A percentile compares a stretch with the other conserved stretches of the same genome.
Conservation (phyloP, 1,140 invertebrate species). For the Neodiprion pinetum region DNA sequence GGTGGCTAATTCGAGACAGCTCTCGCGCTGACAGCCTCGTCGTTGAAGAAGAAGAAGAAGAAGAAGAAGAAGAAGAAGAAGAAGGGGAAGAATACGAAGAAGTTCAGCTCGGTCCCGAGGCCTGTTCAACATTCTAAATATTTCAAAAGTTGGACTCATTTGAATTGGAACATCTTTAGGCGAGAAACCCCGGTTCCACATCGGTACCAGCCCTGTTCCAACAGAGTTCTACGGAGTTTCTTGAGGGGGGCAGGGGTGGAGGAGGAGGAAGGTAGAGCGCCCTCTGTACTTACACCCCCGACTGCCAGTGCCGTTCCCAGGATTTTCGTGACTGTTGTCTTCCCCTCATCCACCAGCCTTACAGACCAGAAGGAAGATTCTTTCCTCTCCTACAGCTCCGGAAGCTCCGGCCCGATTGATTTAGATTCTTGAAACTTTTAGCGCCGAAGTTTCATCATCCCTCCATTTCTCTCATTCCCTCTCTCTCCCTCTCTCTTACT, state of each 20-base stretch:
- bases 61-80: constrained; percentile 19
- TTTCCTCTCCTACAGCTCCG: constrained; percentile 26
- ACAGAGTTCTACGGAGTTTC: constrained; percentile 25
- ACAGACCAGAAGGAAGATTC: background rate
- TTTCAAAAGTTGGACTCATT: constrained; percentile 49
- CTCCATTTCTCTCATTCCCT: constrained; percentile 8
- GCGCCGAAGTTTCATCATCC: constrained; percentile 19
- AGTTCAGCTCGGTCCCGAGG: constrained; percentile 2
- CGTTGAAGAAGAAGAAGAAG: background rate
- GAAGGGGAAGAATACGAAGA: constrained; percentile 11
- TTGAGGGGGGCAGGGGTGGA: background rate
- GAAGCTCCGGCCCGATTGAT: constrained; percentile 34
- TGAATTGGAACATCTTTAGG: constrained; percentile 46
- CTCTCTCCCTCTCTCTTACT: background rate
- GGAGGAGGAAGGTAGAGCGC: background rate
- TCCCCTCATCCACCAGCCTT: too few relatives aligned
- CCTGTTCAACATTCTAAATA: constrained; percentile 38
- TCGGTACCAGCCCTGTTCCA: constrained; percentile 19
- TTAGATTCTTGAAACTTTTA: constrained; percentile 42
- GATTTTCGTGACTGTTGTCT: too few relatives aligned
- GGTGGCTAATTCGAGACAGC: background rate
- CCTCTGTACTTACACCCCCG: background rate
- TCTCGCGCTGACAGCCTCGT: background rate
- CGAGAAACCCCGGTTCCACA: constrained; percentile 15
- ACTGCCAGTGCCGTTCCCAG: background rate